phyloP scores from a whole-genome alignment of 2,113 vertebrate species.

The Peromyscus leucopus region DNA sequence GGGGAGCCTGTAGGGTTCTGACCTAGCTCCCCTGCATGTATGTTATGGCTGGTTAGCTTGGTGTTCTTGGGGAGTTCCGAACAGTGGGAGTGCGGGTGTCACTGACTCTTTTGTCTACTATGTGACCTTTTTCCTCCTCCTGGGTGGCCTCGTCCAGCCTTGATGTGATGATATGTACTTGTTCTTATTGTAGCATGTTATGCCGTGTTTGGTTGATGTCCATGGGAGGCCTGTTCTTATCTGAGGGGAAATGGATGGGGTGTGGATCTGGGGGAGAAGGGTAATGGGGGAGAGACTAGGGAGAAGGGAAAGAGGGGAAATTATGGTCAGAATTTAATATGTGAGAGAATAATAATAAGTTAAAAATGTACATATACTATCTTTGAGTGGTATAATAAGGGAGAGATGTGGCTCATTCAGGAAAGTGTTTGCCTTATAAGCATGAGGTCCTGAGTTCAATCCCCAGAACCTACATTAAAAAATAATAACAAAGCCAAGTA shows the following conservation, averaged over 20 bases:
- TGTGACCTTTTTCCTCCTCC: neutral
- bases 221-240: neutral
- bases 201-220: neutral
- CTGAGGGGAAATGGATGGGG: neutral
- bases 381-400: neutral
- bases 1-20: neutral
- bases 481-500: neutral
- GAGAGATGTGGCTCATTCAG: neutral
- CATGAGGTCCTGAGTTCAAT: neutral
- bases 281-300: neutral
- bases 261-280: neutral
- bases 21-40: neutral
- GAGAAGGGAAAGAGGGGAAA: neutral
- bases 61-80: neutral
- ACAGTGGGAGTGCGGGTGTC: neutral
- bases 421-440: neutral
- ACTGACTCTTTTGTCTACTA: neutral
- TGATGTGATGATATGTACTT: neutral
- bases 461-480: neutral
- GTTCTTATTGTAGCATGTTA: neutral
- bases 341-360: neutral
- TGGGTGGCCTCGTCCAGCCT: neutral
- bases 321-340: neutral
- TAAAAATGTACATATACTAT: neutral
- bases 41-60: neutral